Evolutionary conservation across 2,888 invertebrate species (phyloP).

Genomic region (Dexiosoma caninum): DNA sequence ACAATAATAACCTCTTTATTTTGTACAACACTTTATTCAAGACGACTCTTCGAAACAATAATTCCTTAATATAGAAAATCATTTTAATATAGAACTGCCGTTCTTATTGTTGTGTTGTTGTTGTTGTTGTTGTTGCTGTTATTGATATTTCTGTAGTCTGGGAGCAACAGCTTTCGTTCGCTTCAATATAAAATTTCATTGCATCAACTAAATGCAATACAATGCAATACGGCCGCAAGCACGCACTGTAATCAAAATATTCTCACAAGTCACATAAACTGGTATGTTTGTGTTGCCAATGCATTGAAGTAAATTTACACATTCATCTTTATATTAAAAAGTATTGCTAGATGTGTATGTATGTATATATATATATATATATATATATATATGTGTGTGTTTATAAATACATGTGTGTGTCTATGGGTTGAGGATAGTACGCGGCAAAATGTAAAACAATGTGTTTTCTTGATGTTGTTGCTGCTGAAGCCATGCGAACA

Average conservation of each 20-base stretch:
- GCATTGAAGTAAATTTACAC: not conserved
- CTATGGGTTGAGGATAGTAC: slow-evolving; percentile 1
- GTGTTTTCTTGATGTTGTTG: slow-evolving; percentile 55
- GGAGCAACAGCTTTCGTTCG: slow-evolving; percentile 12
- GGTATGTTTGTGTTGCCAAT: not conserved
- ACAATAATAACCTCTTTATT: no score
- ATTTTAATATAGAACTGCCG: slow-evolving; percentile 49
- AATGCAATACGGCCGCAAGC: slow-evolving; percentile 54
- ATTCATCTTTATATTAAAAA: not conserved
- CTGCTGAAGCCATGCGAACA: slow-evolving; percentile 18
- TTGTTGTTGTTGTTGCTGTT: not conserved
- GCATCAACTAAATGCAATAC: slow-evolving; percentile 47
- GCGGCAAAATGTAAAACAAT: slow-evolving; percentile 48
- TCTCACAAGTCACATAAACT: slow-evolving; percentile 48
- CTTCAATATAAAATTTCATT: slow-evolving; percentile 31
- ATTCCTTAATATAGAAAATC: slow-evolving; percentile 40
- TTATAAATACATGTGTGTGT: not conserved
- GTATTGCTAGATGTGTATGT: not conserved
- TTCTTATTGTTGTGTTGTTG: slow-evolving; percentile 23
- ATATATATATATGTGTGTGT: not conserved
- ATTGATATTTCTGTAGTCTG: not conserved
- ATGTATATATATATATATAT: not conserved
- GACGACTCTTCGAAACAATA: not conserved
- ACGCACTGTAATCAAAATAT: slow-evolving; percentile 58
- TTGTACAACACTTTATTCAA: not conserved